Conservation (phyloP, 2,888 invertebrate species). For the Dynastes grantii region DNA sequence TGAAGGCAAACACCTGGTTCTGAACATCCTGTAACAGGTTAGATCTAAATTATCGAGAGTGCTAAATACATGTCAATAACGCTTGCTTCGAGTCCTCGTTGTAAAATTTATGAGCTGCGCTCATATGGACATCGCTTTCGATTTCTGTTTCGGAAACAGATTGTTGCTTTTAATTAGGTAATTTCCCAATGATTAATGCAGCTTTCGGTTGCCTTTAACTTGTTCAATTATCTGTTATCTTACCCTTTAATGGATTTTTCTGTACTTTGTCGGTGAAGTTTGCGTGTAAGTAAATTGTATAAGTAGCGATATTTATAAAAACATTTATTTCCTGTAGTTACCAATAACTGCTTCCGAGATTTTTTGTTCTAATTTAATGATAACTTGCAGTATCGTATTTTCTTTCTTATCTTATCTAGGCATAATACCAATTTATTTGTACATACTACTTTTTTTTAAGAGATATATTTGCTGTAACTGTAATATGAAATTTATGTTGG, state of each 20-base stretch:
- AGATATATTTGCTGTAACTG: too few species aligned
- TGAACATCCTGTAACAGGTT: conserved; percentile 2
- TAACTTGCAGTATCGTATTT: too few species aligned
- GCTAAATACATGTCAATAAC: conserved; percentile 32
- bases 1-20: conserved; percentile 11
- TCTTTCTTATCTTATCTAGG: too few species aligned
- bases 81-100: conserved; percentile 7
- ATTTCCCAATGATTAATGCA: conserved; percentile 21
- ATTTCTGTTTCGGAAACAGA: conserved; percentile 43
- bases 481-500: too few species aligned
- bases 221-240: conserved; percentile 23
- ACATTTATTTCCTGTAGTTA: too few species aligned
- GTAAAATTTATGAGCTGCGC: conserved; percentile 36
- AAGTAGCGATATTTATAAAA: background rate
- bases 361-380: too few species aligned
- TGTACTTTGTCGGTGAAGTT: conserved; percentile 6
- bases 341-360: too few species aligned
- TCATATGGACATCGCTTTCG: conserved; percentile 36
- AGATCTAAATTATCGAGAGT: conserved; percentile 34
- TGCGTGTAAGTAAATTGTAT: conserved; percentile 5
- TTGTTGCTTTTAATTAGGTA: conserved; percentile 38
- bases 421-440: too few species aligned
- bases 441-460: too few species aligned
- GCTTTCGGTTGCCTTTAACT: background rate
- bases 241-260: conserved; percentile 14